phyloP scores from a whole-genome alignment of 64 coral and sea anemone genomes.

The Pachyseris speciosa region DNA sequence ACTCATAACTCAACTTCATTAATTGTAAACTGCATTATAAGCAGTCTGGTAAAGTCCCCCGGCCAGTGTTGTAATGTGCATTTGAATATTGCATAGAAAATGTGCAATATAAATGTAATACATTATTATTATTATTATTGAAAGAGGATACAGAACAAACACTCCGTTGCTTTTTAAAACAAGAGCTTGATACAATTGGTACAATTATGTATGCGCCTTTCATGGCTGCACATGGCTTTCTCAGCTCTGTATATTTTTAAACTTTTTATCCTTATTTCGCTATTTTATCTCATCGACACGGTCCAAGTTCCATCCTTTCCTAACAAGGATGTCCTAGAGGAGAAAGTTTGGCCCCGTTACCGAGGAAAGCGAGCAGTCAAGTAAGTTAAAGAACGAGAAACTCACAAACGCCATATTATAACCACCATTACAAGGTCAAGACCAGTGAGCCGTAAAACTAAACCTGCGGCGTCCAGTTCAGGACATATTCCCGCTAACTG shows the following conservation, averaged over 20 bases:
- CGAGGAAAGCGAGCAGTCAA: neutral
- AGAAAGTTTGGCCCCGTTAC: slow-evolving; percentile 1
- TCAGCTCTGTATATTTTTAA: neutral
- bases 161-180: too few relatives aligned
- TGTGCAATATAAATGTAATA: too few relatives aligned
- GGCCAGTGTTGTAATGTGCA: too few relatives aligned
- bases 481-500: slow-evolving; percentile 32
- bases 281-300: neutral
- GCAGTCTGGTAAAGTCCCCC: too few relatives aligned
- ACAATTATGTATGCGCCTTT: neutral
- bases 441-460: slow-evolving; percentile 14
- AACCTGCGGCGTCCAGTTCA: neutral
- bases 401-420: slow-evolving; percentile 35
- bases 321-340: neutral
- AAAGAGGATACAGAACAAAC: too few relatives aligned
- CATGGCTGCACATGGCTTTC: neutral
- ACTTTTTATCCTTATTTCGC: neutral
- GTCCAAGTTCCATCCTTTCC: neutral
- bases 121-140: too few relatives aligned
- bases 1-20: too few relatives aligned
- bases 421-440: slow-evolving; percentile 25
- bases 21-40: too few relatives aligned
- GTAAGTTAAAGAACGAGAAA: neutral
- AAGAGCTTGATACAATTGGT: too few relatives aligned
- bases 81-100: too few relatives aligned